Conservation (phyloP, 2,113 vertebrate species). For the Chloroceryle aenea region DNA sequence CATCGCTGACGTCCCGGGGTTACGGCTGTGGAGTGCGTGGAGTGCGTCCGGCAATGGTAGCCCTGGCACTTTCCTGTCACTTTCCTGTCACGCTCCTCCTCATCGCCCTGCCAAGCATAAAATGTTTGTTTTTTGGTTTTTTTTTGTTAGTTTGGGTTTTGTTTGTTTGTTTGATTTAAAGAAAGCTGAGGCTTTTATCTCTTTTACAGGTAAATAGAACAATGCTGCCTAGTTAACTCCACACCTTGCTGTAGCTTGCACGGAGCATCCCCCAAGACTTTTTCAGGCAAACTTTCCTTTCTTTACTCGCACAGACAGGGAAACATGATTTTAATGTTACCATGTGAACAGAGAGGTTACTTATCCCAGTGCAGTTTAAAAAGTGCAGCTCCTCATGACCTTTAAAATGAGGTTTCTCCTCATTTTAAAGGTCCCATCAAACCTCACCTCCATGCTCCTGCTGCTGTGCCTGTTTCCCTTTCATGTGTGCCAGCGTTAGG, state of each 20-base stretch:
- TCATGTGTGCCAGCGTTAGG: no score
- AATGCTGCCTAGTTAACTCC: background rate
- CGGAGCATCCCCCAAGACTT: no score
- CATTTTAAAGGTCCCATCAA: accelerated
- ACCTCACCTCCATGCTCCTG: background rate
- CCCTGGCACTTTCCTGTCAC: background rate
- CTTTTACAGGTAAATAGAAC: background rate
- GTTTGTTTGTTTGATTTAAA: background rate
- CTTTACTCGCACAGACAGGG: background rate
- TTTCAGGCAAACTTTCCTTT: background rate
- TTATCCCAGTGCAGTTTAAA: accelerated
- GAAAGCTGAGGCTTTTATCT: background rate
- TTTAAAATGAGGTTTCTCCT: background rate
- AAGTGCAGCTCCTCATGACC: accelerated
- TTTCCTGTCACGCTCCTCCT: background rate
- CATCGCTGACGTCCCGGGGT: accelerated
- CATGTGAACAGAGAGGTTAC: accelerated
- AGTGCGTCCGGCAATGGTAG: accelerated
- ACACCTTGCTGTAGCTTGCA: background rate
- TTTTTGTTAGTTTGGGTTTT: no score
- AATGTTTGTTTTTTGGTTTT: no score
- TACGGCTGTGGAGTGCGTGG: accelerated
- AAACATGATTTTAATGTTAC: accelerated
- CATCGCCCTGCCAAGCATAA: accelerated
- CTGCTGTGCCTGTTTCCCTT: accelerated